Percentiles rank a stretch among this genome's conserved stretches.
Evolutionary conservation across 2,797 vertebrate species (phyloP).

Genomic region (Enteromius trimaculatus): DNA sequence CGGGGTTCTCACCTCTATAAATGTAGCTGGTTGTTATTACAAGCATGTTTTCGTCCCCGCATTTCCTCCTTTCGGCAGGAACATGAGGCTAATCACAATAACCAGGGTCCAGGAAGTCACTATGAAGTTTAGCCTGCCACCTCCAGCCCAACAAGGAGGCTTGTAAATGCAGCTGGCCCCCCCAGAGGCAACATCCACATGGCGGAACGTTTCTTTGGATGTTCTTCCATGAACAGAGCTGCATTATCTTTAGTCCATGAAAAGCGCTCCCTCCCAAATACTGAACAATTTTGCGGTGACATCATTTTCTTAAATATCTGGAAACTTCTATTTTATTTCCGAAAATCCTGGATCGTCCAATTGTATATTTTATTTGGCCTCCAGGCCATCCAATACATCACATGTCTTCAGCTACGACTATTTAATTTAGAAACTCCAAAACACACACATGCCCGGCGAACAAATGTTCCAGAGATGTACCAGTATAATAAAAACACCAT

Average conservation of each 20-base stretch:
- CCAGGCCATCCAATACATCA: constrained; percentile 88
- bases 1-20: constrained; percentile 62
- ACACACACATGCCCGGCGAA: constrained; percentile 94
- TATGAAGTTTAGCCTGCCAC: constrained; percentile 62
- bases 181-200: constrained; percentile 60
- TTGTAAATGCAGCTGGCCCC: constrained; percentile 57
- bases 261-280: constrained; percentile 72
- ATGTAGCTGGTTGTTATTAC: constrained; percentile 66
- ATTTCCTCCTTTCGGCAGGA: constrained; percentile 64
- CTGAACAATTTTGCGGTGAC: constrained; percentile 80
- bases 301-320: constrained; percentile 94
- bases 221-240: constrained; percentile 59
- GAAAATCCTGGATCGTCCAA: constrained; percentile 82
- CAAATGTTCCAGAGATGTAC: constrained; percentile 90
- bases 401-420: constrained; percentile 89
- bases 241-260: constrained; percentile 64
- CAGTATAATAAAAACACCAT: constrained; percentile 91
- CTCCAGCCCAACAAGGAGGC: constrained; percentile 61
- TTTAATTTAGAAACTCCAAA: constrained; percentile 98
- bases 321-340: constrained; percentile 78
- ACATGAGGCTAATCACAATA: constrained; percentile 70
- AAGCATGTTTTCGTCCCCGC: constrained; percentile 54
- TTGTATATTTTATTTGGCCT: constrained; percentile 99
- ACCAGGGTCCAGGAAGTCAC: constrained; percentile 68
- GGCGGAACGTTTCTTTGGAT: constrained; percentile 60